A percentile compares a stretch with the other conserved stretches of the same genome.
phyloP scores from a whole-genome alignment of 2,888 invertebrate genomes.

The Dusona sp. region DNA sequence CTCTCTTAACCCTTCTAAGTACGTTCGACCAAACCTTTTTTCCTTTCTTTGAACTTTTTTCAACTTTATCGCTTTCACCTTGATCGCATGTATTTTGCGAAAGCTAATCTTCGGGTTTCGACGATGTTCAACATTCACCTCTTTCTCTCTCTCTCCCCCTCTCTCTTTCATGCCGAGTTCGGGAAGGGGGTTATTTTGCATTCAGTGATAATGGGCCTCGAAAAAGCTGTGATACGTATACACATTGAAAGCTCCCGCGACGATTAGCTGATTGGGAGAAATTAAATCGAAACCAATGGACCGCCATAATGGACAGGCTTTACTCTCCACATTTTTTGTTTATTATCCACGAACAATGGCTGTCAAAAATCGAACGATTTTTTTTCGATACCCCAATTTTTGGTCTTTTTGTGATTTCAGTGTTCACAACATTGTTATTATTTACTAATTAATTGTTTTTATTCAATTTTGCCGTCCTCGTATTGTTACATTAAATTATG shows the following conservation, averaged over 20 bases:
- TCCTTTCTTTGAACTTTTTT: neutral
- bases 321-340: neutral
- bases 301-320: neutral
- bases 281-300: constrained; percentile 15
- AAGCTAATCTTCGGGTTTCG: constrained; percentile 77
- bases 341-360: neutral
- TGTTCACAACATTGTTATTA: neutral
- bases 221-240: constrained; percentile 4
- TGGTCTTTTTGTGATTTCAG: neutral
- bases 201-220: constrained; percentile 29
- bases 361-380: neutral
- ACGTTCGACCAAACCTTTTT: neutral
- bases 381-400: neutral
- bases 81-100: constrained; percentile 66
- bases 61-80: constrained; percentile 25
- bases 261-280: constrained; percentile 20
- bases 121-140: constrained; percentile 74
- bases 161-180: constrained; percentile 10
- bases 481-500: no score
- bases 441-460: no score
- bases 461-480: no score
- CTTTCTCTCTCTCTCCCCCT: constrained; percentile 43
- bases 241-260: neutral
- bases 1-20: constrained; percentile 29
- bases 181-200: constrained; percentile 1